Evolutionary conservation across 2,797 vertebrate species (phyloP).

Genomic region (Coregonus sp.): DNA sequence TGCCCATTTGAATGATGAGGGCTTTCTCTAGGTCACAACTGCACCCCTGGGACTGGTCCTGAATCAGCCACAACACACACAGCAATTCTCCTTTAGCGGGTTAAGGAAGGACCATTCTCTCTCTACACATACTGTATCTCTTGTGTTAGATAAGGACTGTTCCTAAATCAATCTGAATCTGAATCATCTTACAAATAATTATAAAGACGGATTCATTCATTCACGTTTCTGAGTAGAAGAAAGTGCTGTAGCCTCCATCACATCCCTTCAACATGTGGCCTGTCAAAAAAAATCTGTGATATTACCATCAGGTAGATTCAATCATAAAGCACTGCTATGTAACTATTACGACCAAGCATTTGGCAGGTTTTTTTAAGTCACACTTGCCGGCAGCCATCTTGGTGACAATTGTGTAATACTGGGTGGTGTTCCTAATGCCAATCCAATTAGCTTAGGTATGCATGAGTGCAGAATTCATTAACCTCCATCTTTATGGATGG

Average conservation of each 20-base stretch:
- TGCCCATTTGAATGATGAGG: conserved; percentile 28
- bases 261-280: background rate
- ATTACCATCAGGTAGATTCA: background rate
- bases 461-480: conserved; percentile 72
- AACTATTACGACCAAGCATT: conserved; percentile 8
- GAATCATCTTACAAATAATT: background rate
- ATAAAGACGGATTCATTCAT: background rate
- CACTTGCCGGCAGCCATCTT: conserved; percentile 50
- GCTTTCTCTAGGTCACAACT: conserved; percentile 8
- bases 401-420: conserved; percentile 54
- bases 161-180: background rate
- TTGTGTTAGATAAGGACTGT: background rate
- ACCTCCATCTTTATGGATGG: conserved; percentile 69
- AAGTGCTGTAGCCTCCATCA: background rate
- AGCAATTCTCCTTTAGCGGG: background rate
- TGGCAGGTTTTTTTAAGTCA: conserved; percentile 37
- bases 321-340: background rate
- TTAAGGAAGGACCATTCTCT: background rate
- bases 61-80: conserved; percentile 12
- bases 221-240: background rate
- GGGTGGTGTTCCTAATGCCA: conserved; percentile 68
- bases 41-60: conserved; percentile 11
- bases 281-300: background rate
- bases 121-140: background rate
- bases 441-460: conserved; percentile 69